phyloP scores from a whole-genome alignment of 2,797 vertebrate genomes.

The Lycodopsis pacificus region DNA sequence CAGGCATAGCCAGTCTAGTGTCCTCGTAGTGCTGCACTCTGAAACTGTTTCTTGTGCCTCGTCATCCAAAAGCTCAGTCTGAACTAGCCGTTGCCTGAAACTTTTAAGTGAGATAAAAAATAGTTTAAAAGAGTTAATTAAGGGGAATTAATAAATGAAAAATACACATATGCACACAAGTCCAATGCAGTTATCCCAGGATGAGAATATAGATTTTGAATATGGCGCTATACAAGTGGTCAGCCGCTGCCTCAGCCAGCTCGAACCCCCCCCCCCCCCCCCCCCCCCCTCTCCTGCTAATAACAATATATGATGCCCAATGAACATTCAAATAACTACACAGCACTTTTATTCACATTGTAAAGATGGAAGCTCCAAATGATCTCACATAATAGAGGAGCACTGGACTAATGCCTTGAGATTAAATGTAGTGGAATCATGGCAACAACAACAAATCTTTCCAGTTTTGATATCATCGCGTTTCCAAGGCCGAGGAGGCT shows the following conservation, averaged over 20 bases:
- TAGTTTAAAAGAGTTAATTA: no score
- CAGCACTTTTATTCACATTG: neutral
- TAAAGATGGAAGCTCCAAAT: constrained; percentile 33
- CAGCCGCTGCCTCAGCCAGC: constrained; percentile 6
- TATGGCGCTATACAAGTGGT: constrained; percentile 1
- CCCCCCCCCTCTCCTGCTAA: neutral
- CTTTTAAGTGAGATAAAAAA: no score
- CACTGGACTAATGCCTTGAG: neutral
- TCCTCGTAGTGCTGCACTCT: no score
- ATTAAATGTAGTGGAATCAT: constrained; percentile 6
- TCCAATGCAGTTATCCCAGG: neutral
- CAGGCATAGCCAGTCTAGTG: no score
- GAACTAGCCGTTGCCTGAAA: no score
- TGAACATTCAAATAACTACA: constrained; percentile 43
- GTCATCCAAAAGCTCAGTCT: neutral
- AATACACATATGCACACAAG: no score
- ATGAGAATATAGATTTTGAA: constrained; percentile 24
- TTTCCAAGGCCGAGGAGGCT: neutral
- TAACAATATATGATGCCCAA: constrained; percentile 30
- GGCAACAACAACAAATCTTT: neutral
- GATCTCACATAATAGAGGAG: neutral
- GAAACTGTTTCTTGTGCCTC: no score
- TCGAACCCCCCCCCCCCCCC: neutral
- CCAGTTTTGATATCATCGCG: neutral
- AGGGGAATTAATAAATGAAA: neutral